Conservation (phyloP, 2,797 vertebrate species). For the Diplodus sargus region DNA sequence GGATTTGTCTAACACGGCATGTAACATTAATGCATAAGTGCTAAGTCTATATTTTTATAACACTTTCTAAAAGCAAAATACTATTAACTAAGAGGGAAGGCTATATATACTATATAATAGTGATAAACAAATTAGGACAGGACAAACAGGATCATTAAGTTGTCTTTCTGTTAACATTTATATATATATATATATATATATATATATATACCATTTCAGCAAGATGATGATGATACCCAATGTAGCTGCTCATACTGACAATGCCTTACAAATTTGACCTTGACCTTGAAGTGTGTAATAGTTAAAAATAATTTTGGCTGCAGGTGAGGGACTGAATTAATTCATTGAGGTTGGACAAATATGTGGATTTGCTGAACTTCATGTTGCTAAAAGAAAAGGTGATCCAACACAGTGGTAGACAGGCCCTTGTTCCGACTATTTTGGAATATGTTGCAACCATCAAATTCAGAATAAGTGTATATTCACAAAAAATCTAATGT, state of each 20-base stretch:
- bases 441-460: too few relatives aligned
- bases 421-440: too few relatives aligned
- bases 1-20: conserved; percentile 1
- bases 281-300: too few relatives aligned
- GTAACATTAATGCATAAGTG: not conserved
- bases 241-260: not conserved
- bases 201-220: not conserved
- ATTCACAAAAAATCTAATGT: too few relatives aligned
- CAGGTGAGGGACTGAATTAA: not conserved
- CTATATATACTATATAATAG: too few relatives aligned
- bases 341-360: not conserved
- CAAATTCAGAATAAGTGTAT: too few relatives aligned
- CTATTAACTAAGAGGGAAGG: not conserved
- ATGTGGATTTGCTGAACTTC: too few relatives aligned
- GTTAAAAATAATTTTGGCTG: too few relatives aligned
- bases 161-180: not conserved
- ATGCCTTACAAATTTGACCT: not conserved
- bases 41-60: not conserved
- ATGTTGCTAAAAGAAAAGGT: too few relatives aligned
- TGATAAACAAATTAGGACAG: not conserved
- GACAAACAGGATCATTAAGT: not conserved
- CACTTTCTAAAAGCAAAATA: not conserved
- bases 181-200: too few relatives aligned
- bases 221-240: not conserved
- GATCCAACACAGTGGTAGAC: not conserved